phyloP scores from a whole-genome alignment of 1,140 invertebrate species.

The Drosophila kohkoa region DNA sequence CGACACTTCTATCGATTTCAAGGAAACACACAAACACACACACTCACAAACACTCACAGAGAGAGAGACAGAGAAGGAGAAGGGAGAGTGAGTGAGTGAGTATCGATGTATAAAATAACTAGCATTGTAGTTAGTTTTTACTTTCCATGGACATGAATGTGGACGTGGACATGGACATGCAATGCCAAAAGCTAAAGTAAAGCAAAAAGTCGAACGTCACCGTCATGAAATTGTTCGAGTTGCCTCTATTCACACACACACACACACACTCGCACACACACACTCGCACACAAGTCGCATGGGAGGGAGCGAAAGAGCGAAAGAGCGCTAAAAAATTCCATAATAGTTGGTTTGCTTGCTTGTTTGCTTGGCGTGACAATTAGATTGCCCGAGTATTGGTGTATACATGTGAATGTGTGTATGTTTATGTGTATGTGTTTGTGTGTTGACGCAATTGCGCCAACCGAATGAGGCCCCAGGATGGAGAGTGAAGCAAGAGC shows the following conservation, averaged over 20 bases:
- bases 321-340: constrained; percentile 69
- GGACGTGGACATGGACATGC: constrained; percentile 63
- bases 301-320: constrained; percentile 20
- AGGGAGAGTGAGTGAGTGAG: neutral
- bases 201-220: constrained; percentile 72
- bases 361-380: constrained; percentile 77
- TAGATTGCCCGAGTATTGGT: constrained; percentile 59
- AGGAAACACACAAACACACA: constrained; percentile 24
- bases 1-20: constrained; percentile 49
- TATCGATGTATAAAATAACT: constrained; percentile 38
- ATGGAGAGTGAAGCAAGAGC: constrained; percentile 28
- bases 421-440: constrained; percentile 27
- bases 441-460: constrained; percentile 78
- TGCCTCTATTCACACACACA: constrained; percentile 28
- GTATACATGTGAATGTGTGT: constrained; percentile 24
- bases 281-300: constrained; percentile 4
- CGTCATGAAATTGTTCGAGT: constrained; percentile 54
- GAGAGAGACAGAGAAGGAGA: no score
- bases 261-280: constrained; percentile 7
- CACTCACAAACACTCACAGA: constrained; percentile 4
- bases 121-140: constrained; percentile 62
- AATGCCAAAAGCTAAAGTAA: constrained; percentile 76
- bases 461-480: constrained; percentile 45
- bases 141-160: constrained; percentile 65
- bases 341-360: constrained; percentile 70